Conservation (phyloP, 2,888 invertebrate genomes). For the Rutpela maculata region DNA sequence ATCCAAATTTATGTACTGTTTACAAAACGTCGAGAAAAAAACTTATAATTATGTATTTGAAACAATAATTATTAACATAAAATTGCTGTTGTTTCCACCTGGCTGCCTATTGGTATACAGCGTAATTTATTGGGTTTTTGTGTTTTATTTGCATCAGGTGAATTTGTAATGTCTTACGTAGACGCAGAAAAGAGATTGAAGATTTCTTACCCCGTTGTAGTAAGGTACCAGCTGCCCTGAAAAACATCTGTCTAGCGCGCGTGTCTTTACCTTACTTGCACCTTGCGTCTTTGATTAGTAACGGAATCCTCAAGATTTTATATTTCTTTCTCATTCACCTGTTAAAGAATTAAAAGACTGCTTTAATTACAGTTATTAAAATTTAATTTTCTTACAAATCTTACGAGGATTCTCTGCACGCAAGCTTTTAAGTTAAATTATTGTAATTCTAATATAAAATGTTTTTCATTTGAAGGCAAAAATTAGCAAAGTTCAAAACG, state of each 20-base stretch:
- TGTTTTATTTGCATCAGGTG: slow-evolving; percentile 10
- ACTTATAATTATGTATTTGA: slow-evolving; percentile 16
- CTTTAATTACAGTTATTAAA: slow-evolving; percentile 32
- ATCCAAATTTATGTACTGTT: slow-evolving; percentile 3
- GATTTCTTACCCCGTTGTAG: slow-evolving; percentile 17
- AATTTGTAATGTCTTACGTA: slow-evolving; percentile 16
- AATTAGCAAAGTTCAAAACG: too few species aligned
- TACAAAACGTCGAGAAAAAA: neutral
- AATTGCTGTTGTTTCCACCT: slow-evolving; percentile 13
- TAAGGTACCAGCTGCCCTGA: slow-evolving; percentile 11
- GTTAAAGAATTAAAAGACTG: slow-evolving; percentile 22
- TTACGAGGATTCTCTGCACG: neutral
- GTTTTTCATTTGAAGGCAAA: neutral
- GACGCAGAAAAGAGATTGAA: slow-evolving; percentile 17
- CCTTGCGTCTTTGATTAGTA: slow-evolving; percentile 46
- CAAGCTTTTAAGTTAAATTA: slow-evolving; percentile 20
- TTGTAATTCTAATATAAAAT: slow-evolving; percentile 9
- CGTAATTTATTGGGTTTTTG: slow-evolving; percentile 15
- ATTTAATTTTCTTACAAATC: slow-evolving; percentile 31
- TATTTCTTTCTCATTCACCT: slow-evolving; percentile 29
- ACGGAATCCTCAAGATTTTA: slow-evolving; percentile 31
- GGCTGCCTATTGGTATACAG: slow-evolving; percentile 8
- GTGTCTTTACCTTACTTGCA: slow-evolving; percentile 48
- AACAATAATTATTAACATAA: slow-evolving; percentile 21
- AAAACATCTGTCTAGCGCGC: slow-evolving; percentile 52